phyloP scores from a whole-genome alignment of 2,797 vertebrate genomes.

The Arrhamphus sclerolepis region DNA sequence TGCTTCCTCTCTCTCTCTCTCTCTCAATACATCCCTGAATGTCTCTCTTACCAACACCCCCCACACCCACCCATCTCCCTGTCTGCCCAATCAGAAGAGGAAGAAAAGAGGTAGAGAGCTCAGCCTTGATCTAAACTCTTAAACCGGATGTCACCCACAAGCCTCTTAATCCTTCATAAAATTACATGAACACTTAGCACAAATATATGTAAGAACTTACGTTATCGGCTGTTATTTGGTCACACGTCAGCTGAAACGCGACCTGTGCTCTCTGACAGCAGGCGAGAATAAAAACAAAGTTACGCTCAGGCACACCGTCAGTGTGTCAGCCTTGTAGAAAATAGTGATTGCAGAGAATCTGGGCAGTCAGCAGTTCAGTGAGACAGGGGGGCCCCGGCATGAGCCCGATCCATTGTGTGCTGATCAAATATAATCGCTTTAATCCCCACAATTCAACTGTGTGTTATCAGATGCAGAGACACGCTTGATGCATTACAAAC shows the following conservation, averaged over 20 bases:
- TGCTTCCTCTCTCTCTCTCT: slow-evolving; percentile 36
- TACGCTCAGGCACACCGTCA: slow-evolving; percentile 7
- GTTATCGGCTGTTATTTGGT: neutral
- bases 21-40: slow-evolving; percentile 26
- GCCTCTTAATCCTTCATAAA: slow-evolving; percentile 13
- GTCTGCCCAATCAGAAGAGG: slow-evolving; percentile 25
- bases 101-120: slow-evolving; percentile 17
- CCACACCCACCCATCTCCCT: slow-evolving; percentile 14
- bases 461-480: slow-evolving; percentile 66
- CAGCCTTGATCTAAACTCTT: slow-evolving; percentile 31
- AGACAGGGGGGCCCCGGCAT: slow-evolving; percentile 60
- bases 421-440: slow-evolving; percentile 77
- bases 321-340: slow-evolving; percentile 32
- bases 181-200: neutral
- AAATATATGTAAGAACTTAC: no score
- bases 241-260: neutral
- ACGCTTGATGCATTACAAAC: slow-evolving; percentile 34
- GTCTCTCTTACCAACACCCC: slow-evolving; percentile 32
- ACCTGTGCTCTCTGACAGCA: neutral
- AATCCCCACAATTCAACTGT: slow-evolving; percentile 75
- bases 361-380: slow-evolving; percentile 75
- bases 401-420: slow-evolving; percentile 63
- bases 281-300: slow-evolving; percentile 23
- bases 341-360: slow-evolving; percentile 64
- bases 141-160: slow-evolving; percentile 35